Evolutionary conservation across 2,797 vertebrate genomes (phyloP).

Genomic region (Decapterus maruadsi): DNA sequence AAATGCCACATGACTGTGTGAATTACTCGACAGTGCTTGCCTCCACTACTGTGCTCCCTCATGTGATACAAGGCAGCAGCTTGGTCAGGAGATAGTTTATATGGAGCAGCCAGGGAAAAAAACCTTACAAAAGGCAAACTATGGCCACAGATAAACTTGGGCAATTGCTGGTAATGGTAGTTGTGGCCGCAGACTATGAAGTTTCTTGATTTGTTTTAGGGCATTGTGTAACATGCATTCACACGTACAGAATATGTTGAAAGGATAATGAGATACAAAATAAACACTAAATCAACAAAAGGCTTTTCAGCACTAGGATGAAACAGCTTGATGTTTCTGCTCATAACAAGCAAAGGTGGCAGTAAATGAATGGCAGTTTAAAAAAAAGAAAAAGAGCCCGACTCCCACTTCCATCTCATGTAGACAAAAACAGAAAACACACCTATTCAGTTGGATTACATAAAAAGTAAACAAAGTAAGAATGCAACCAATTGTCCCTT

Average conservation of each 20-base stretch:
- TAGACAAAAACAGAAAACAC: not conserved
- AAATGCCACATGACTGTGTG: conserved; percentile 59
- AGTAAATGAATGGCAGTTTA: not conserved
- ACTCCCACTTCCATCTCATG: not conserved
- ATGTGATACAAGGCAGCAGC: conserved; percentile 46
- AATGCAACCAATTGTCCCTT: conserved; percentile 18
- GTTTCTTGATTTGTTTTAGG: conserved; percentile 24
- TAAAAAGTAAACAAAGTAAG: conserved; percentile 31
- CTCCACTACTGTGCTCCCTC: conserved; percentile 42
- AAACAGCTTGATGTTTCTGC: conserved; percentile 4
- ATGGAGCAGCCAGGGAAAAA: conserved; percentile 5
- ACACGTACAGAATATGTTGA: not conserved
- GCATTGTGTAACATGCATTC: conserved; percentile 13
- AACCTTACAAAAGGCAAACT: not conserved
- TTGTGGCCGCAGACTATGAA: not conserved
- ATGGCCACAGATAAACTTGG: not conserved
- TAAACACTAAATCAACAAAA: conserved; percentile 12
- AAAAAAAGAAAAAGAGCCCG: not conserved
- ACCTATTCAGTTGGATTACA: conserved; percentile 21
- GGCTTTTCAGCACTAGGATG: conserved; percentile 1
- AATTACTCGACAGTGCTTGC: conserved; percentile 38
- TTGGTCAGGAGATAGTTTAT: conserved; percentile 34
- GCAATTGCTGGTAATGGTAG: not conserved
- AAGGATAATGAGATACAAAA: conserved; percentile 2
- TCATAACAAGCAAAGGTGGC: not conserved